phyloP scores from a whole-genome alignment of 2,113 vertebrate species.

The Silurus meridionalis region DNA sequence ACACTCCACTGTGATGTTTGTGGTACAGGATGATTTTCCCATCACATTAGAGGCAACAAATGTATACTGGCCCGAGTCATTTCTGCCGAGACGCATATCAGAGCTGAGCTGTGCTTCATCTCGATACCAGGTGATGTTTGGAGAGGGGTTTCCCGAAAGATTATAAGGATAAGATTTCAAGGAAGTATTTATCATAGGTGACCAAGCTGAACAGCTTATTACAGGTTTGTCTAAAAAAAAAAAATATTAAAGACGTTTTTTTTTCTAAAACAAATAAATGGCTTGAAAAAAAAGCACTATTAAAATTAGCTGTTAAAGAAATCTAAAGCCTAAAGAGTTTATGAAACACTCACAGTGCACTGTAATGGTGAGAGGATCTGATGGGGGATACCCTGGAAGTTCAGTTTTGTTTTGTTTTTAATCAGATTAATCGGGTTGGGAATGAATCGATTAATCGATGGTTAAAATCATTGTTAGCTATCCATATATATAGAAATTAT shows the following conservation, averaged over 20 bases:
- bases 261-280: neutral
- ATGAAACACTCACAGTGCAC: constrained; percentile 60
- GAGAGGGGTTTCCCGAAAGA: constrained; percentile 52
- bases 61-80: constrained; percentile 50
- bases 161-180: neutral
- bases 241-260: neutral
- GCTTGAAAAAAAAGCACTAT: neutral
- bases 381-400: constrained; percentile 3
- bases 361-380: constrained; percentile 37
- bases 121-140: constrained; percentile 53
- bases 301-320: neutral
- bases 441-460: too few relatives aligned
- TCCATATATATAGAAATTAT: neutral
- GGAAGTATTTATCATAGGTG: neutral
- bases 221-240: constrained; percentile 44
- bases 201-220: constrained; percentile 29
- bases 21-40: accelerated
- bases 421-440: too few relatives aligned
- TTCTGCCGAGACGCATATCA: constrained; percentile 34
- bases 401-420: too few relatives aligned
- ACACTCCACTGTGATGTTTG: constrained; percentile 61
- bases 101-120: neutral
- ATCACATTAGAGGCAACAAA: neutral
- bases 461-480: neutral
- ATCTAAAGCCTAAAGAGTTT: too few relatives aligned